Base-by-base conservation (phyloP, 2,888 invertebrate species). In the Agonopterix alstromeriana region DNA sequence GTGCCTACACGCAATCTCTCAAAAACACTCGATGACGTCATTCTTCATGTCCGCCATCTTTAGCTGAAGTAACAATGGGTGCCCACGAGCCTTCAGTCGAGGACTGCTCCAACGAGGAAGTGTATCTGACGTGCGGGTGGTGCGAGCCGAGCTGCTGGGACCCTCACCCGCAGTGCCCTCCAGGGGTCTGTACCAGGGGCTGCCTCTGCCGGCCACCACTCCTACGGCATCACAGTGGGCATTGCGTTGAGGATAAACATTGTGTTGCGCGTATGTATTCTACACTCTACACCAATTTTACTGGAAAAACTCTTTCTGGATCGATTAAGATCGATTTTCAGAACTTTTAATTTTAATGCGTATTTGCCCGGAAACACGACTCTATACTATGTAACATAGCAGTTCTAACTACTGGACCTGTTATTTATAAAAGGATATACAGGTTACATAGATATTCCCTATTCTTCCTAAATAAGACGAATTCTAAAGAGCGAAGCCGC, bases 111-210 rank as follows among this genome's bases (percentile, higher is more conserved):
- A 56, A 71, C 0, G 74, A 80, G 35, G 85, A 85, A 55, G 79
- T 74, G 53, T 85, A 67, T 57, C 65, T 75, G 11, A 61, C 69
- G 0, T 85, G 85, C 48, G 85, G 83, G 0, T 80, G 77, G 77
- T 85, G 85, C 48, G 83, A 85, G 58, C 73, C 76, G 0, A 81
- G 72, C 55, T 85, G 85, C 47, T 74, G 69, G 5, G 64, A 71
- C 10, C 83, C 77, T 0, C 9, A 52, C 0, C 78, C 80, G 0
- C 27, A 43, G 3, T 82, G 82, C 48, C 70, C 77, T 1, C 51
- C 43, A 7, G 59, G 51, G 11, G 64, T 68, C 8, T 84, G 86
- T 62, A 72, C 69, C 0, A 58, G 73, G 0, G 85, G 85, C 5
- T 85, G 85, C 45, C 63, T 79, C 0, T 85, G 85, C 53, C 60